Evolutionary conservation across 2,888 invertebrate genomes (phyloP).

Genomic region (Agrypnus murinus): DNA sequence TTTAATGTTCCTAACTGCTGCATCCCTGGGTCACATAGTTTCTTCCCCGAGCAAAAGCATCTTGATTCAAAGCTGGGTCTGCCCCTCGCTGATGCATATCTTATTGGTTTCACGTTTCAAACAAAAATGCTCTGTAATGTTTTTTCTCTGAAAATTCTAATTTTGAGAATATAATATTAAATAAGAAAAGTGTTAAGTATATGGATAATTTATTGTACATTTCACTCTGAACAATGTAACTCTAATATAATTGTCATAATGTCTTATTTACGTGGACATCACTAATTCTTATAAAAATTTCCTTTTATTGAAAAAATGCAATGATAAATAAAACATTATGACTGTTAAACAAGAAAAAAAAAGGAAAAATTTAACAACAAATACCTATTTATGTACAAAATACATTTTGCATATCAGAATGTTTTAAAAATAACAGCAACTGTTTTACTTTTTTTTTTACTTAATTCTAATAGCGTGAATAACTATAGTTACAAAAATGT

Average conservation of each 20-base stretch:
- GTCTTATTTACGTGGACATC: background rate
- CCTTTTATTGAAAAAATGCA: background rate
- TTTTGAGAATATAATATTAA: no score
- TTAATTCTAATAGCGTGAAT: conserved; percentile 27
- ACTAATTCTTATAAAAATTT: no score
- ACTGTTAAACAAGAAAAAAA: background rate
- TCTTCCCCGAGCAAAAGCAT: no score
- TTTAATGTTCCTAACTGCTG: no score
- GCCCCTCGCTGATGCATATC: no score
- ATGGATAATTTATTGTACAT: conserved; percentile 33
- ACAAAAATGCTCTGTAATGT: no score
- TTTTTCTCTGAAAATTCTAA: no score
- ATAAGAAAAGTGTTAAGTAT: no score
- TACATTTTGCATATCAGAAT: conserved; percentile 3
- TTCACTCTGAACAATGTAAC: conserved; percentile 23
- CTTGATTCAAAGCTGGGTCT: no score
- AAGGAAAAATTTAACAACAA: conserved; percentile 29
- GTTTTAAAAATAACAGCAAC: conserved; percentile 12
- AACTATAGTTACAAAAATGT: conserved; percentile 24
- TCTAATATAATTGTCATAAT: conserved; percentile 4
- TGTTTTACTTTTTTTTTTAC: conserved; percentile 1
- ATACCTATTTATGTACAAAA: conserved; percentile 39
- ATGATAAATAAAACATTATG: background rate
- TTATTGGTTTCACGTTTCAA: no score
- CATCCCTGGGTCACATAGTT: no score